Percentiles rank a stretch among this genome's conserved stretches.
These are phyloP conservation scores for Illadopsis cleaveri DNA, from an alignment of 2,113 vertebrate genomes.

Conservation along the genomic window DNA sequence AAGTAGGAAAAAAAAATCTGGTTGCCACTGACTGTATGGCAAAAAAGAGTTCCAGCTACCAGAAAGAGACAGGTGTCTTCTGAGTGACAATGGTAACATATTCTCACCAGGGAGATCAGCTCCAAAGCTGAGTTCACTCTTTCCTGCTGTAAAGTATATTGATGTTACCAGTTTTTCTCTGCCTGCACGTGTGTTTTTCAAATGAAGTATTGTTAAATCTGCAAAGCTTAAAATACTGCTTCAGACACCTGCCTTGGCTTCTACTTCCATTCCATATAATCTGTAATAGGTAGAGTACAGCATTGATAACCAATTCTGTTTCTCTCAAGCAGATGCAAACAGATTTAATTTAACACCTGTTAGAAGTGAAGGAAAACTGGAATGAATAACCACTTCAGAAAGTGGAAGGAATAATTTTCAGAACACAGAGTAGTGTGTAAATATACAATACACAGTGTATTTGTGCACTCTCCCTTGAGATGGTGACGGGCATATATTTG, in stretches of 20 bases:
- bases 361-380: not conserved
- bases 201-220: slow-evolving; percentile 71
- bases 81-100: slow-evolving; percentile 18
- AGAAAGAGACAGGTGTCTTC: slow-evolving; percentile 59
- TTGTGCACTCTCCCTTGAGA: not conserved
- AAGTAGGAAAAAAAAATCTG: not conserved
- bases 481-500: not conserved
- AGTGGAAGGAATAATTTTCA: not conserved
- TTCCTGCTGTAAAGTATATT: slow-evolving; percentile 65
- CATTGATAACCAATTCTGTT: not conserved
- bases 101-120: slow-evolving; percentile 53
- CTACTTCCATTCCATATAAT: slow-evolving; percentile 54
- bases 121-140: slow-evolving; percentile 65
- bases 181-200: slow-evolving; percentile 68
- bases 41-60: not conserved
- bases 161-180: slow-evolving; percentile 68
- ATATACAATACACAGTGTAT: not conserved
- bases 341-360: slow-evolving; percentile 50
- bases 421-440: not conserved
- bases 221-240: slow-evolving; percentile 56
- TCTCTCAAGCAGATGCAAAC: slow-evolving; percentile 18
- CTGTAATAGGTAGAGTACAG: not conserved
- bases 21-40: not conserved
- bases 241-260: slow-evolving; percentile 38
- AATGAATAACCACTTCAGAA: not conserved